Percentiles rank a stretch among this genome's conserved stretches.
These are phyloP conservation scores for Anolis sagrei DNA, from an alignment of 2,113 vertebrate genomes.

Conservation along the genomic window DNA sequence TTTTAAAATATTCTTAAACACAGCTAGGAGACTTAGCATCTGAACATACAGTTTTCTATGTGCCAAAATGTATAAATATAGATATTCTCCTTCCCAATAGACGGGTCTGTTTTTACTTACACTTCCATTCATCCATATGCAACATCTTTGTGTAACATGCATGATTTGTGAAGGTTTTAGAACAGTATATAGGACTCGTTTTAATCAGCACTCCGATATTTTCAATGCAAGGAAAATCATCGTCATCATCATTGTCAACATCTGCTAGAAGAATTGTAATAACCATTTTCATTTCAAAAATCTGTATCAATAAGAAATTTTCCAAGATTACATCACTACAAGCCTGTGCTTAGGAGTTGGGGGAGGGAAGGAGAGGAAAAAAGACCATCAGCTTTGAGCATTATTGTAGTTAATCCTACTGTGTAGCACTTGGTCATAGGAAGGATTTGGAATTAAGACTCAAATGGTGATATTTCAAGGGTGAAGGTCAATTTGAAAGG, in stretches of 20 bases:
- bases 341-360: conserved; percentile 68
- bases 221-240: background rate
- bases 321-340: conserved; percentile 70
- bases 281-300: conserved; percentile 69
- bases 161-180: conserved; percentile 43
- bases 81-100: conserved; percentile 60
- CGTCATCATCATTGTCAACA: conserved; percentile 24
- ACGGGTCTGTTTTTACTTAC: conserved; percentile 63
- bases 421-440: conserved; percentile 73
- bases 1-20: conserved; percentile 24
- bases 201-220: conserved; percentile 56
- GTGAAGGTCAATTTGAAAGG: conserved; percentile 75
- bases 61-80: conserved; percentile 59
- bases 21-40: conserved; percentile 71
- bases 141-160: conserved; percentile 37
- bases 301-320: conserved; percentile 73
- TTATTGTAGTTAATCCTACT: conserved; percentile 75
- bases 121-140: conserved; percentile 21
- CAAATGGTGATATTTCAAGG: conserved; percentile 76
- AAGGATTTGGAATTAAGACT: conserved; percentile 76
- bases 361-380: conserved; percentile 59
- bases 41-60: conserved; percentile 62
- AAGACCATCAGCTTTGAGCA: conserved; percentile 75
- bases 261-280: conserved; percentile 51
- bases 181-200: conserved; percentile 24